phyloP scores from a whole-genome alignment of 2,113 vertebrate species.

The Percina caprodes region DNA sequence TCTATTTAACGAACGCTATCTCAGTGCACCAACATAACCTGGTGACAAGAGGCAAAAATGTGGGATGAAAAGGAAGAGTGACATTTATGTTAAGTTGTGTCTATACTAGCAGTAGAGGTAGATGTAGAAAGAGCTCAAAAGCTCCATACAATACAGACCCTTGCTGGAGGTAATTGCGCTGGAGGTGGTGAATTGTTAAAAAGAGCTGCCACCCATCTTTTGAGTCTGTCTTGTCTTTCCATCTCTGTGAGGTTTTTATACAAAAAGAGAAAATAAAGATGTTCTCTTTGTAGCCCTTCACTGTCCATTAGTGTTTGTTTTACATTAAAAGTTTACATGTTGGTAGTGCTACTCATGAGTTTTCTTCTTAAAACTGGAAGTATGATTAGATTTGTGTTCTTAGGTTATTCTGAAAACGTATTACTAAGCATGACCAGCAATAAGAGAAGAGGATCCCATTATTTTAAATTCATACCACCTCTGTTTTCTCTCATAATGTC shows the following conservation, averaged over 20 bases:
- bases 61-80: not conserved
- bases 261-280: not conserved
- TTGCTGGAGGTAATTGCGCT: not conserved
- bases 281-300: not conserved
- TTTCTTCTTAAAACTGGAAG: not conserved
- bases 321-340: not conserved
- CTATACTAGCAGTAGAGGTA: not conserved
- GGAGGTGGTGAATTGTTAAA: not conserved
- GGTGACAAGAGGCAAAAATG: not conserved
- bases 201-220: slow-evolving; percentile 10
- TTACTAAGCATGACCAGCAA: slow-evolving; percentile 27
- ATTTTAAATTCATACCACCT: slow-evolving; percentile 23
- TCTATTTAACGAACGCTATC: not conserved
- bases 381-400: slow-evolving; percentile 2
- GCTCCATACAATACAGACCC: not conserved
- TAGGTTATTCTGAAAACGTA: slow-evolving; percentile 7
- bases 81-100: not conserved
- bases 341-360: not conserved
- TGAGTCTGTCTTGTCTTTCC: not conserved
- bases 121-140: not conserved
- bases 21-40: not conserved
- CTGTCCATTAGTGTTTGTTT: not conserved
- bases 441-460: slow-evolving; percentile 18
- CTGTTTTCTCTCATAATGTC: not conserved
- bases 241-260: not conserved